Base-by-base conservation (phyloP, 2,888 invertebrate species). In the Tipula helvola region DNA sequence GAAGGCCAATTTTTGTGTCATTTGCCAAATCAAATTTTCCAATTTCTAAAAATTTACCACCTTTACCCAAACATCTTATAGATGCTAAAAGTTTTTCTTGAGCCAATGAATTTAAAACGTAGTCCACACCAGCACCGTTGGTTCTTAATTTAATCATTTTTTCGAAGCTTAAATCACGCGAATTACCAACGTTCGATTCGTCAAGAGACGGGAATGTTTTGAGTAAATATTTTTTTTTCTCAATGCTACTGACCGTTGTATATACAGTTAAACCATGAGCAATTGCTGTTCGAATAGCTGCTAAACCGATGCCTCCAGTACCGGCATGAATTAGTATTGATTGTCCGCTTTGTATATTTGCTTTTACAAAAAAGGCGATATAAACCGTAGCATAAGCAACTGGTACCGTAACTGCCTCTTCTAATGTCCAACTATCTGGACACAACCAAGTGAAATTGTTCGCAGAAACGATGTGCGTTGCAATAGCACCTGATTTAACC, bases 101-200 rank as follows among this genome's bases (percentile, higher is more conserved):
- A 0, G 98, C 95, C 83, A 99, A 92, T 0, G 98, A 98, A 91
- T 99, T 99, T 8, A 97, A 92, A n/a, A 99, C 96, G 87, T 98
- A 92, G 90, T 99, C 97, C 0, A 99, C 98, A 57, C 98, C 98
- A 88, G 93, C 93, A 12, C 98, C 98, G 8, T 95, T 93, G 0
- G 98, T 98, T 89, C 95, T 93, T 85, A 93, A 93, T 89, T 95
- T 93, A 87, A 99, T 93, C 94, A 98, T 95, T 88, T 95, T 93
- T 90, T 98, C 98, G 91, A 99, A 99, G 0, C 95, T 94, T 0
- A 95, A 93, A 90, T 97, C 96, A 89, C 97, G 94, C 8, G 98
- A 97, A 91, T 97, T 97, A 28, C 97, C 96, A 89, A 99, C 2
- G 28, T 28, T 28, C 28, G 28, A 28, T 28, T 71, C 94, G 91